phyloP scores from a whole-genome alignment of 2,797 vertebrate genomes.

The Chromis chromis region DNA sequence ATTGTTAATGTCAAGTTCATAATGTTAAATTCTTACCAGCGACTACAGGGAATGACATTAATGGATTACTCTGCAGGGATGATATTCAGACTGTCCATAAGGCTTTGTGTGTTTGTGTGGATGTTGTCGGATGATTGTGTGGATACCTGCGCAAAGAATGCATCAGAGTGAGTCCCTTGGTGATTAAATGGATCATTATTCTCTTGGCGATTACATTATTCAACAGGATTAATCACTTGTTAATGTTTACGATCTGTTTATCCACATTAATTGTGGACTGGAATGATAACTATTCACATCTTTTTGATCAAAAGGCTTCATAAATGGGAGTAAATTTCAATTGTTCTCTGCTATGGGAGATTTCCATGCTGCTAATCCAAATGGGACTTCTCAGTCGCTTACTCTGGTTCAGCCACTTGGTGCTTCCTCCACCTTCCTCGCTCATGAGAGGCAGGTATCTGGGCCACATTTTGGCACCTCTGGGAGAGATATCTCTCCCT shows the following conservation, averaged over 20 bases:
- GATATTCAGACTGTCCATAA: neutral
- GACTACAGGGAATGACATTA: conserved; percentile 11
- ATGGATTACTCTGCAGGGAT: conserved; percentile 2
- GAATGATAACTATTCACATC: conserved; percentile 9
- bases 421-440: conserved; percentile 13
- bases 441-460: conserved; percentile 35
- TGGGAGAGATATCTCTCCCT: conserved; percentile 32
- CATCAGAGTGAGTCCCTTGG: neutral
- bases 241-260: conserved; percentile 41
- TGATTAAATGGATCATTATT: conserved; percentile 26
- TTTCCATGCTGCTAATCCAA: conserved; percentile 8
- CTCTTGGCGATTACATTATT: conserved; percentile 14
- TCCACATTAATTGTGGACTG: conserved; percentile 14
- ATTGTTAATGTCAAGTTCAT: conserved; percentile 52
- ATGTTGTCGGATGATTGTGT: neutral
- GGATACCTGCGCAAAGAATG: neutral
- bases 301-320: conserved; percentile 9
- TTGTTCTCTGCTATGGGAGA: neutral
- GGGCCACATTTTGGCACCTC: conserved; percentile 25
- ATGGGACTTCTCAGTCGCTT: neutral
- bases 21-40: conserved; percentile 25
- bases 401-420: conserved; percentile 16
- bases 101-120: neutral
- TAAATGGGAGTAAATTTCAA: neutral
- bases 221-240: conserved; percentile 26